These are phyloP conservation scores for Verasper variegatus DNA, from an alignment of 2,113 vertebrate species.

Conservation along the genomic window DNA sequence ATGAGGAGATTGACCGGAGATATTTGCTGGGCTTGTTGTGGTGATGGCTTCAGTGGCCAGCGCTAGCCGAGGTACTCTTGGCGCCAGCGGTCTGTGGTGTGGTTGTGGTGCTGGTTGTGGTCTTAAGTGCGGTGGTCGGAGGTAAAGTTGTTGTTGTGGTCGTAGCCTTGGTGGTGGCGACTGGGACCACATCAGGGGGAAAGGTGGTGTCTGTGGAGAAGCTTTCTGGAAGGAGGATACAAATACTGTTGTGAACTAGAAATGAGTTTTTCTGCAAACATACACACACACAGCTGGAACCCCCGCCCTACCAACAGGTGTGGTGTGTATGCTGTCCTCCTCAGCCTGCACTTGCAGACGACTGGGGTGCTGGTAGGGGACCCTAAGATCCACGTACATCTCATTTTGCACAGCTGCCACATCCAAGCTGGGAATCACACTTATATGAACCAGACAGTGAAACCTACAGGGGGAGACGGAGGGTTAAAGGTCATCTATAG, in stretches of 20 bases:
- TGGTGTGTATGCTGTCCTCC: constrained; percentile 42
- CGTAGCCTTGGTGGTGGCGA: constrained; percentile 7
- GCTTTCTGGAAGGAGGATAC: constrained; percentile 14
- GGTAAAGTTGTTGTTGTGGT: background rate
- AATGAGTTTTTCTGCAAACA: background rate
- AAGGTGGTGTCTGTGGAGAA: constrained; percentile 25
- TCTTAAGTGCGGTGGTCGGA: constrained; percentile 6
- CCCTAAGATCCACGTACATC: constrained; percentile 28
- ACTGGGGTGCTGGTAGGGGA: background rate
- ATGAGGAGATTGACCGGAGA: constrained; percentile 43
- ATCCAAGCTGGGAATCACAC: constrained; percentile 57
- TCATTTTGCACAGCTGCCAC: constrained; percentile 64
- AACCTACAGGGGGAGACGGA: constrained; percentile 58
- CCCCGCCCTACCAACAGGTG: constrained; percentile 70
- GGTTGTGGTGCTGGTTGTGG: background rate
- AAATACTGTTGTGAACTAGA: background rate
- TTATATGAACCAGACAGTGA: constrained; percentile 63
- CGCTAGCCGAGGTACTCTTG: background rate
- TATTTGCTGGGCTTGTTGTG: constrained; percentile 20
- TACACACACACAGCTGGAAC: background rate
- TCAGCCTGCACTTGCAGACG: constrained; percentile 20
- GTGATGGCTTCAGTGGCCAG: background rate
- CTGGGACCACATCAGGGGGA: constrained; percentile 11
- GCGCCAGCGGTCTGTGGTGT: too few species aligned
- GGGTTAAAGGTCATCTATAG: background rate